Percentiles rank a stretch among this genome's conserved stretches.
Conservation (phyloP, 2,888 invertebrate species). For the Drosophila anomelani region DNA sequence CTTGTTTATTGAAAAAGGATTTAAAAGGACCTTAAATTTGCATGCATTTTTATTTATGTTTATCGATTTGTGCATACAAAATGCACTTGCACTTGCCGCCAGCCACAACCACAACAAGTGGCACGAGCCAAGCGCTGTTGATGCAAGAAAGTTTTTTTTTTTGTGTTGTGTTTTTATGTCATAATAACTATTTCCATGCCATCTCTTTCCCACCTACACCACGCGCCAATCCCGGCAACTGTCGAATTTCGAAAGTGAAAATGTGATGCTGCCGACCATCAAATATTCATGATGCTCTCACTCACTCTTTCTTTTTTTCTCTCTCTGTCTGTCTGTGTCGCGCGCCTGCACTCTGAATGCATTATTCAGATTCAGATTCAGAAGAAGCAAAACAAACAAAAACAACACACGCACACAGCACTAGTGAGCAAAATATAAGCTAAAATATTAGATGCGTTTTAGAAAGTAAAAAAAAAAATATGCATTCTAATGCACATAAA, state of each 20-base stretch:
- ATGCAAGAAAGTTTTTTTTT: conserved; percentile 35
- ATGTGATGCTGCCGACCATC: conserved; percentile 49
- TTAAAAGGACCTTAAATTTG: not conserved
- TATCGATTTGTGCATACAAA: conserved; percentile 25
- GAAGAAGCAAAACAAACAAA: conserved; percentile 33
- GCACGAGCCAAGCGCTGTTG: conserved; percentile 39
- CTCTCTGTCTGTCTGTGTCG: conserved; percentile 11
- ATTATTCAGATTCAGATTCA: conserved; percentile 43
- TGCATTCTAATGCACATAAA: no score
- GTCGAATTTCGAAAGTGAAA: conserved; percentile 51
- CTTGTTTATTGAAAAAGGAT: not conserved
- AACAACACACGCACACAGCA: conserved; percentile 10
- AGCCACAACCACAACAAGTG: conserved; percentile 22
- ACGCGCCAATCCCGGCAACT: conserved; percentile 13
- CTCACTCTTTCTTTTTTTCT: conserved; percentile 2
- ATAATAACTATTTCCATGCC: conserved; percentile 41
- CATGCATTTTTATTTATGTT: not conserved
- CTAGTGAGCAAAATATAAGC: not conserved
- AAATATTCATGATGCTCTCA: conserved; percentile 40
- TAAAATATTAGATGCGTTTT: not conserved
- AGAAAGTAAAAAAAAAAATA: no score
- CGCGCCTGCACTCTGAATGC: conserved; percentile 32
- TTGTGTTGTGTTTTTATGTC: conserved; percentile 34
- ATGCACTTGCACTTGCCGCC: conserved; percentile 35
- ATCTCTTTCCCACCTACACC: conserved; percentile 15